A percentile compares a stretch with the other conserved stretches of the same genome.
These are phyloP conservation scores for Spizaetus ornatus DNA, from an alignment of 2,113 vertebrate species.

Conservation along the genomic window DNA sequence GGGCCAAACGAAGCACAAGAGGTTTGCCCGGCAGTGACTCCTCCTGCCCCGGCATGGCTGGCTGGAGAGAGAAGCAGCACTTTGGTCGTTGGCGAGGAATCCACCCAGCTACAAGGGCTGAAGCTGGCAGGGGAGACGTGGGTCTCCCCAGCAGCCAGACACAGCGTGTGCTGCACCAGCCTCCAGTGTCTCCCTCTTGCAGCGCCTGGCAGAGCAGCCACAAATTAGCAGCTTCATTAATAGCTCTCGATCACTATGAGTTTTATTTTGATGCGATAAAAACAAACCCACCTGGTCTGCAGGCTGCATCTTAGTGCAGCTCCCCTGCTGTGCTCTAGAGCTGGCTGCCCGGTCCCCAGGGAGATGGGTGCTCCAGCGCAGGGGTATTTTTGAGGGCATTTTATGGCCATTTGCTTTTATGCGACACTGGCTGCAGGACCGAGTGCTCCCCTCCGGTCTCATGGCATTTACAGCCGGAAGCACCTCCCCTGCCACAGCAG, in stretches of 20 bases:
- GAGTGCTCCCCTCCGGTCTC: not conserved
- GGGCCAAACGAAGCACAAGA: not conserved
- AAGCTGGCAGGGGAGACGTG: not conserved
- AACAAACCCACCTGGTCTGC: not conserved
- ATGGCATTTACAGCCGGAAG: not conserved
- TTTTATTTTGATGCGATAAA: not conserved
- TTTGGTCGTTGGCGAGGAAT: not conserved
- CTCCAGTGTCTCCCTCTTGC: not conserved
- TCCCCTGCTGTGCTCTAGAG: accelerated
- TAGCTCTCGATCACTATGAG: not conserved
- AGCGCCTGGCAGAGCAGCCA: not conserved
- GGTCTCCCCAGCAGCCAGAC: not conserved
- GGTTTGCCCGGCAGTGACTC: not conserved
- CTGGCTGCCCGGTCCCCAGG: not conserved
- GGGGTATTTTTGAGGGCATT: not conserved
- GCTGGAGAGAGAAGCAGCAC: not conserved
- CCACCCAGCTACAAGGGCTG: not conserved
- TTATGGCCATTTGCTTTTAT: not conserved
- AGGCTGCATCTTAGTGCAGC: not conserved
- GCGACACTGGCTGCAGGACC: not conserved
- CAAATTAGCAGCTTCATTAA: conserved; percentile 46
- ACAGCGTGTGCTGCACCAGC: not conserved
- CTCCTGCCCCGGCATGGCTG: not conserved
- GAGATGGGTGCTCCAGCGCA: not conserved
- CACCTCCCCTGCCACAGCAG: not conserved